phyloP scores from a whole-genome alignment of 2,113 vertebrate species.

The Ceuthmochares aereus region DNA sequence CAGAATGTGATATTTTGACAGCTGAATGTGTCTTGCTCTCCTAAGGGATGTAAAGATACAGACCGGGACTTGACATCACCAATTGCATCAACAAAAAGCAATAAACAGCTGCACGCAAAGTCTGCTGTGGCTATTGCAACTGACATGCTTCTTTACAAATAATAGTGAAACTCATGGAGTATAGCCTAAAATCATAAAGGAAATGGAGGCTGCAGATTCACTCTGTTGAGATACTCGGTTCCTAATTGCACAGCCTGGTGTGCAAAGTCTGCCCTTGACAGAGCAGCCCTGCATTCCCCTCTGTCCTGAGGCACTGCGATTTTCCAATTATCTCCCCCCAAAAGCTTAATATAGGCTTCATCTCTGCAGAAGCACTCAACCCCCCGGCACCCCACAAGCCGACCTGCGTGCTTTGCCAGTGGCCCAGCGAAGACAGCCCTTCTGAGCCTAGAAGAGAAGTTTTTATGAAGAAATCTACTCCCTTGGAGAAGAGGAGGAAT shows the following conservation, averaged over 20 bases:
- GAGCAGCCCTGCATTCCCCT: neutral
- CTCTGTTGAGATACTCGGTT: rapidly evolving
- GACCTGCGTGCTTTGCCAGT: neutral
- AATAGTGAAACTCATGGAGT: neutral
- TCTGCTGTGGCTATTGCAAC: neutral
- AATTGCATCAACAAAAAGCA: slow-evolving; percentile 1
- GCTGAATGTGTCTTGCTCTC: slow-evolving; percentile 23
- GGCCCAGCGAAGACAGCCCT: neutral
- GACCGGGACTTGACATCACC: slow-evolving; percentile 3
- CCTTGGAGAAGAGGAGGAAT: slow-evolving; percentile 37
- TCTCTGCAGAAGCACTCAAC: neutral
- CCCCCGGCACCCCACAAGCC: neutral
- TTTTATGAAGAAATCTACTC: slow-evolving; percentile 3
- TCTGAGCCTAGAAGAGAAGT: neutral
- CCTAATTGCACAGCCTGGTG: rapidly evolving
- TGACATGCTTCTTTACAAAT: neutral
- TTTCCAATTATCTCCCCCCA: neutral
- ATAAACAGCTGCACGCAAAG: slow-evolving; percentile 23
- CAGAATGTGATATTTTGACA: slow-evolving; percentile 13
- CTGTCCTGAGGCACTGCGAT: neutral
- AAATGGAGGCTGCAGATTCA: neutral
- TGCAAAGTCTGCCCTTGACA: neutral
- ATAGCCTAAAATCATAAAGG: neutral
- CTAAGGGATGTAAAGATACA: neutral
- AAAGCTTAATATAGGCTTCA: neutral